Base-by-base conservation (phyloP, 2,888 invertebrate species). In the Seladonia tumulorum region DNA sequence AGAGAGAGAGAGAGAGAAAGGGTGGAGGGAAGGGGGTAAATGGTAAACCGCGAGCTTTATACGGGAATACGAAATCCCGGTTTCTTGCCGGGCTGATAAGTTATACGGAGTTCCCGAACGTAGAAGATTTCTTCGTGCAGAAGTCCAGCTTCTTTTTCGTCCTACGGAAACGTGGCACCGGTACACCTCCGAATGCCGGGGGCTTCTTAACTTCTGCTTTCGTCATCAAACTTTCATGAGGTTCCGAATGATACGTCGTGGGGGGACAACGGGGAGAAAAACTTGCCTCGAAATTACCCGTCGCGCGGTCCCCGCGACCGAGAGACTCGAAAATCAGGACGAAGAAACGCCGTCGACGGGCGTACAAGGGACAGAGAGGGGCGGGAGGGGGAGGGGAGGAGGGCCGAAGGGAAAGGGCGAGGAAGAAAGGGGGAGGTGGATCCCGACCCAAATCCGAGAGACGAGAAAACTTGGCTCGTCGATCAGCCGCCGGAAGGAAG, bases 401-500 rank as follows among this genome's bases (percentile, higher is more conserved):
- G 77, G 81, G 86, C 73, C 83, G 86, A 87, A 81, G 76, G 82
- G 87, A 83, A 84, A 83, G 89, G 82, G 39, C n/a, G 74, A 83
- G 90, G 83, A 79, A 66, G 49, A 84, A 87, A 73, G 81, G 82
- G 82, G 76, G 81, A 91, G 86, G 86, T 86, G 91, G 89, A 93
- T 92, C 87, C 91, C 94, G 94, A 94, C 94, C 94, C 93, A 94
- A 94, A 94, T 94, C 92, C 93, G 90, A 91, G 92, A 91, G 92
- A 92, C 92, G 92, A 90, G 93, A 93, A 94, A 95, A 95, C 93
- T 95, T 95, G 91, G 92, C 93, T 94, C 95, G 94, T 95, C 93
- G 92, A 95, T 95, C 95, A 94, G 94, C 89, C 87, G 90, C 89
- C 94, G 94, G 94, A 94, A 94, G 94, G 94, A 94, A 94, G 94